Conservation (phyloP, 2,888 invertebrate species). For the Syrista parreyssii region DNA sequence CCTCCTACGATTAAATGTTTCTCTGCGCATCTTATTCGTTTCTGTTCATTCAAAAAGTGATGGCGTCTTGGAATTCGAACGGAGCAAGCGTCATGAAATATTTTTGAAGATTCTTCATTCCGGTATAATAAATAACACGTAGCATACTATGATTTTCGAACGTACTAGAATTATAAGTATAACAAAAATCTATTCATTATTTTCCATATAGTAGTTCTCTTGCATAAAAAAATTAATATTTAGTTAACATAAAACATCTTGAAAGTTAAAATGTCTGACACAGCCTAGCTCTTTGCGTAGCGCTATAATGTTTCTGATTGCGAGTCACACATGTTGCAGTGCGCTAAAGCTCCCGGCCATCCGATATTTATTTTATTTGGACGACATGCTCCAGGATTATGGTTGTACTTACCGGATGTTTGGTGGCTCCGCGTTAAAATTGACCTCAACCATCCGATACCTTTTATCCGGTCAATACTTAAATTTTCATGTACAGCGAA, state of each 20-base stretch:
- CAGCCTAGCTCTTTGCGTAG: not conserved
- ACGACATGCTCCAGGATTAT: not conserved
- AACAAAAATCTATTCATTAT: not conserved
- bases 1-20: not conserved
- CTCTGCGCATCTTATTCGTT: too few relatives aligned
- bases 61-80: not conserved
- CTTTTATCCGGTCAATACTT: not conserved
- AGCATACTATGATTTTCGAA: not conserved
- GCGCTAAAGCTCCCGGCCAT: not conserved
- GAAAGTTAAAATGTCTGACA: not conserved
- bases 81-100: not conserved
- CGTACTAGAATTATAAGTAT: not conserved
- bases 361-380: not conserved
- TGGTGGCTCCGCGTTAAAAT: not conserved
- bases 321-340: not conserved
- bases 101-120: not conserved
- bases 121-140: not conserved
- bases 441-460: not conserved
- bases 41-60: not conserved
- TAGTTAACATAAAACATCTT: not conserved
- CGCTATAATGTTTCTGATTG: not conserved
- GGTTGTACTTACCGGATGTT: not conserved
- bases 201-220: not conserved
- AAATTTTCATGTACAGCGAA: not conserved
- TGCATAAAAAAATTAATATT: not conserved